Base-by-base conservation (phyloP, 2,113 vertebrate species). In the Nyctibius bracteatus region DNA sequence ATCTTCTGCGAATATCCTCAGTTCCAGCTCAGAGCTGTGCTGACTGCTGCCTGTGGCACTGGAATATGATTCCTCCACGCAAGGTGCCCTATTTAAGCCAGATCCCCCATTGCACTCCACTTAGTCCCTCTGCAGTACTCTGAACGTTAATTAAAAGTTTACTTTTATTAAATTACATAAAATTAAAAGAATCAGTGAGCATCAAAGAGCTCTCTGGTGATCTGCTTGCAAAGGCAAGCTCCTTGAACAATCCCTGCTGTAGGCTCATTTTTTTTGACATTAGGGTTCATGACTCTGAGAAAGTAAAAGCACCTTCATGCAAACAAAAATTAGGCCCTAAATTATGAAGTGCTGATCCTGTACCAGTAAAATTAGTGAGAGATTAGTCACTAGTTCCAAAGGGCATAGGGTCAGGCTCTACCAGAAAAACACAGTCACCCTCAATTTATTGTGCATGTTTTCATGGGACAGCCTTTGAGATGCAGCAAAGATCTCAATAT, bases 281-380 rank as follows among this genome's bases (percentile, higher is more conserved):
- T 66, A 70, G 24, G 3, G 44, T 80, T 94, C 72, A 47, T n/a
- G 71, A 39, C 37, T 57, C 41, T 20, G 31, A 87, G 35, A 84
- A 74, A 1, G 7, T 61, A 87, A 89, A 84, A 67, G 47, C 39
- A 67, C 41, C 54, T 89, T 75, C 31, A 63, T 37, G 75, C 33
- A 83, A 83, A 83, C 61, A 92, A 92, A 95, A 96, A 94, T 74
- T 58, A 81, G 85, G 33, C 57, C 27, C 59, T 95, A 96, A 96
- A 93, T 96, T 96, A 96, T 94, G 88, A 96, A 94, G 79, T 92
- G 75, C 59, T 96, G 86, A 96, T 96, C 63, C 47, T 59, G 47
- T 63, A 90, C 65, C 39, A 55, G 85, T 92, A 90, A 96, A 94
- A 96, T 94, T 92, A 95, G 72, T 30, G 43, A 78, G 68, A 92